Conservation (phyloP, 1,140 invertebrate species). For the Whitmania pigra region DNA sequence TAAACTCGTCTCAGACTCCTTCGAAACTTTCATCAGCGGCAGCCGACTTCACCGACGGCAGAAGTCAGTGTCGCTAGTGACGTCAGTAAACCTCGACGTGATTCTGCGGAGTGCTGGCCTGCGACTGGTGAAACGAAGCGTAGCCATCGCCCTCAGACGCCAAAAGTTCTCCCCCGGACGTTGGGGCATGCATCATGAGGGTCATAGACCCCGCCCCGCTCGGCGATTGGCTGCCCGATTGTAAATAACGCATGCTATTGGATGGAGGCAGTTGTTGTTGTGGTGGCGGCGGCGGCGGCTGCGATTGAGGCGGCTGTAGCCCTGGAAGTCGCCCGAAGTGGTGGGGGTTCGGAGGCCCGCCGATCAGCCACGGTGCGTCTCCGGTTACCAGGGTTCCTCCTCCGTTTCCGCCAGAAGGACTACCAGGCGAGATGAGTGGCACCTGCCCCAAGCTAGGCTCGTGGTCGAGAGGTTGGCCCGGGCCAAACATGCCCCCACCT, state of each 20-base stretch:
- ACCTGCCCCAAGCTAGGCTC: conserved; percentile 33
- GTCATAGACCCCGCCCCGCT: conserved; percentile 26
- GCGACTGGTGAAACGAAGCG: conserved; percentile 27
- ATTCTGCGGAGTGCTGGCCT: conserved; percentile 32
- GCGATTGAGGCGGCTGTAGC: conserved; percentile 33
- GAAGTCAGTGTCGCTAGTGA: conserved; percentile 25
- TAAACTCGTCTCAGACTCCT: conserved; percentile 14
- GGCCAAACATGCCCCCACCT: conserved; percentile 31
- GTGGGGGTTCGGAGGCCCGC: conserved; percentile 24
- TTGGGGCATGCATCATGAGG: conserved; percentile 29
- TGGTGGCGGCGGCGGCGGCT: conserved; percentile 20
- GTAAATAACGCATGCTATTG: conserved; percentile 26
- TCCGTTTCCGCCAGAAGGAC: conserved; percentile 18
- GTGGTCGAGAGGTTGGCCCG: conserved; percentile 32
- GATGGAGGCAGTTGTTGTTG: conserved; percentile 30
- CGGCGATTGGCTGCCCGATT: conserved; percentile 12
- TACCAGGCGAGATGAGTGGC: conserved; percentile 29
- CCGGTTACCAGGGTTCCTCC: conserved; percentile 28
- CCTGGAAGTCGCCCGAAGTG: conserved; percentile 24
- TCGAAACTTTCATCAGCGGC: conserved; percentile 22
- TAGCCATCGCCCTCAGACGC: background rate
- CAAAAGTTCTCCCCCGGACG: background rate
- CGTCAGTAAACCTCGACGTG: conserved; percentile 40
- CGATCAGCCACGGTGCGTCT: conserved; percentile 33
- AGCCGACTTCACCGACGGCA: conserved; percentile 30